Evolutionary conservation across 1,140 invertebrate genomes (phyloP), one percentile per base, ranked within the genome.

Genomic region (Cyclina sinensis): DNA sequence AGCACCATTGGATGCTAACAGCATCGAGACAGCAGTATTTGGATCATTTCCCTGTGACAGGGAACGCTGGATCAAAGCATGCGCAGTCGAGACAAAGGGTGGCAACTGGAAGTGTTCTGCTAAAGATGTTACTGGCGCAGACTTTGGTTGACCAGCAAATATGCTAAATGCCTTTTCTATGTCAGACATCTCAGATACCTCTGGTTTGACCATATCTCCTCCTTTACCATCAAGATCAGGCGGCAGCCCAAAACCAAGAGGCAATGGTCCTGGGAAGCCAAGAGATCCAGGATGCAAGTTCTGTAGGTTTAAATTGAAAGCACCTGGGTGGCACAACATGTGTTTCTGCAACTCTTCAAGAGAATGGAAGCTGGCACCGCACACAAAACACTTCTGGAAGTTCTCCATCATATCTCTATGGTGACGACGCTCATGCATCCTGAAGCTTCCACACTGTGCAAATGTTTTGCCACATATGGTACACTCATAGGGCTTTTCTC

Each of bases 401-500:
- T 70, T 74, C 46, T 82, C 80, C 27, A 91, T 89, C 89, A 88
- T 74, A 59, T 93, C 92, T 0, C 90, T 91, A 46, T 91, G 86
- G 65, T 93, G 93, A 18, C 93, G 86, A 27, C 92, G 86, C 59
- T 93, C 93, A 74, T 93, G 93, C 92, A 93, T 93, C 62, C 92
- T 78, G 88, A 89, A 93, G 70, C 92, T 93, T 16, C 93, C 93
- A 54, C 92, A 92, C 83, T 93, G 92, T 4, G 92, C 92, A 84
- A 94, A 94, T 7, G 91, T 91, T 62, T 91, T 89, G 1, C 93
- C 93, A 80, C 93, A 94, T 27, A 88, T 88, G 57, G 90, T 91
- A 73, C 93, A 94, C 54, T 91, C 88, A 80, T 94, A 93, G 0
- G 93, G 93, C 74, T 94, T 94, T 78, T 94, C 93, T n/a, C 91